Evolutionary conservation across 1,140 invertebrate genomes (phyloP).

Genomic region (Drosophila prosaltans): DNA sequence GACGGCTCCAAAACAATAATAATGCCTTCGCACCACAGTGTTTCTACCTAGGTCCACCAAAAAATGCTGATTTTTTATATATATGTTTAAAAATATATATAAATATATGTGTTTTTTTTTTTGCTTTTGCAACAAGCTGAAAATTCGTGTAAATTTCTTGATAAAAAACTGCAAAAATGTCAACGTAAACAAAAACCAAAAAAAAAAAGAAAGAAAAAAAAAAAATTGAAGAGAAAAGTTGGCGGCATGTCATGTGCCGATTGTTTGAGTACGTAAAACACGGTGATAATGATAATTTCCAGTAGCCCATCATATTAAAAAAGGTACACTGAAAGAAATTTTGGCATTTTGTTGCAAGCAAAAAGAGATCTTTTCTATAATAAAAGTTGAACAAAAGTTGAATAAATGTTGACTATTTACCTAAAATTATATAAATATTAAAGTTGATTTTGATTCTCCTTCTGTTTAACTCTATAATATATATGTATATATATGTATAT

Average conservation of each 20-base stretch:
- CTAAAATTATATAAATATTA: too few relatives aligned
- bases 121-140: conserved; percentile 74
- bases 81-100: too few relatives aligned
- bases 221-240: conserved; percentile 22
- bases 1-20: conserved; percentile 54
- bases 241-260: conserved; percentile 31
- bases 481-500: too few relatives aligned
- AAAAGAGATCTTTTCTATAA: too few relatives aligned
- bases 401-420: too few relatives aligned
- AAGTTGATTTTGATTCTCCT: too few relatives aligned
- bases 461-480: too few relatives aligned
- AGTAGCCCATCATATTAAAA: conserved; percentile 17
- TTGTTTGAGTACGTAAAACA: conserved; percentile 23
- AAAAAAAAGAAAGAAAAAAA: conserved; percentile 17
- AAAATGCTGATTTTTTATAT: conserved; percentile 60
- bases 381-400: too few relatives aligned
- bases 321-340: conserved; percentile 13
- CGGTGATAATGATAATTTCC: conserved; percentile 36
- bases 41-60: conserved; percentile 33
- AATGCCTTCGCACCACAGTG: conserved; percentile 59
- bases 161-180: conserved; percentile 68
- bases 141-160: conserved; percentile 76
- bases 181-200: conserved; percentile 40
- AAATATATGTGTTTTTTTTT: conserved; percentile 20
- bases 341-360: too few relatives aligned